Evolutionary conservation across 2,797 vertebrate species (phyloP).

Genomic region (Mionectes olivaceus): DNA sequence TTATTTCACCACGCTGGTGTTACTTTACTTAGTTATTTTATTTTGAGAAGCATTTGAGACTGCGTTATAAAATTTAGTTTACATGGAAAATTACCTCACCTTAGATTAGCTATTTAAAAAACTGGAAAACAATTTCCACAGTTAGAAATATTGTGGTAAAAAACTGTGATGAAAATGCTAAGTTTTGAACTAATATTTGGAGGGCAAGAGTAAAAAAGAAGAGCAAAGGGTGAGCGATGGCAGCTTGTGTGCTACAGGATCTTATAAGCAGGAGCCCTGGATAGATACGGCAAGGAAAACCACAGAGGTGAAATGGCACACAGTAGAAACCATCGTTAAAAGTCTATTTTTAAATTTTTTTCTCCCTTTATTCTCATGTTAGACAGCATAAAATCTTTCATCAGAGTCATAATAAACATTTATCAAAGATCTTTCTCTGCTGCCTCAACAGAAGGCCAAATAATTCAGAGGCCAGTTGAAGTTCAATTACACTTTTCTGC

Average conservation of each 20-base stretch:
- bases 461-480: constrained; percentile 55
- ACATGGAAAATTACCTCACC: not conserved
- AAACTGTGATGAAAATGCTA: not conserved
- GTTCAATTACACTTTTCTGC: constrained; percentile 47
- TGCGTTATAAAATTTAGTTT: not conserved
- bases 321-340: not conserved
- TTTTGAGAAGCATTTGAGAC: not conserved
- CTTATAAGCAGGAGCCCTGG: not conserved
- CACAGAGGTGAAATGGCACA: not conserved
- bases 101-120: not conserved
- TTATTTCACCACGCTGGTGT: not conserved
- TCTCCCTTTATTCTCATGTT: not conserved
- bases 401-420: constrained; percentile 26
- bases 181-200: not conserved
- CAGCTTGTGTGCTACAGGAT: not conserved
- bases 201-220: not conserved
- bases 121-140: not conserved
- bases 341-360: not conserved
- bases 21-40: not conserved
- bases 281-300: not conserved
- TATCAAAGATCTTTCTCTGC: constrained; percentile 10
- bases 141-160: not conserved
- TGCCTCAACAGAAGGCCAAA: constrained; percentile 13
- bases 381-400: not conserved
- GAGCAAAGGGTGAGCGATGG: not conserved